Percentiles rank a stretch among this genome's conserved stretches.
These are phyloP conservation scores for Campoplex capitator DNA, from an alignment of 2,888 invertebrate genomes.

Conservation along the genomic window DNA sequence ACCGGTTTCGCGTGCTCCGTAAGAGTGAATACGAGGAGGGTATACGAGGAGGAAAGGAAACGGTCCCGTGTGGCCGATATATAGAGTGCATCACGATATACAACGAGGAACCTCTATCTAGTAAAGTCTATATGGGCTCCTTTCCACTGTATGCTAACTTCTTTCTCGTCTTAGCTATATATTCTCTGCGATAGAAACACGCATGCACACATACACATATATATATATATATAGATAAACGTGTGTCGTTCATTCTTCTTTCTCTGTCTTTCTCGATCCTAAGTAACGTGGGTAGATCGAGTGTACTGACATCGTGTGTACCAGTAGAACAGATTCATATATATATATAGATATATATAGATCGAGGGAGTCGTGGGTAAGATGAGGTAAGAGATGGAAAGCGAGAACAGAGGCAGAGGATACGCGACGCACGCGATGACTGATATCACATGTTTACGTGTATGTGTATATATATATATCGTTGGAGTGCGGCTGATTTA, in stretches of 20 bases:
- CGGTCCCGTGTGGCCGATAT: constrained; percentile 71
- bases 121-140: constrained; percentile 3
- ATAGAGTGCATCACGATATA: constrained; percentile 52
- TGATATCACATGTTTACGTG: constrained; percentile 58
- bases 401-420: constrained; percentile 55
- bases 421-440: constrained; percentile 68
- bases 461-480: constrained; percentile 12
- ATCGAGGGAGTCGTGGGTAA: constrained; percentile 53
- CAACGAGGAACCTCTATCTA: constrained; percentile 17
- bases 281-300: constrained; percentile 62
- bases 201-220: constrained; percentile 17
- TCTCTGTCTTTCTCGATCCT: constrained; percentile 32
- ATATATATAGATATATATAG: constrained; percentile 34
- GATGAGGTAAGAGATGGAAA: constrained; percentile 57
- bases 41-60: constrained; percentile 71
- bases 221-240: neutral
- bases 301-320: constrained; percentile 41
- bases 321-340: constrained; percentile 31
- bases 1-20: constrained; percentile 64
- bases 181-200: constrained; percentile 14
- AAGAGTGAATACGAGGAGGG: constrained; percentile 55
- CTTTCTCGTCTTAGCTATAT: constrained; percentile 49
- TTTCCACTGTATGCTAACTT: constrained; percentile 45
- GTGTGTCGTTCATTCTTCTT: constrained; percentile 20
- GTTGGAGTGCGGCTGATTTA: constrained; percentile 79